A percentile compares a stretch with the other conserved stretches of the same genome.
phyloP scores from a whole-genome alignment of 2,797 vertebrate genomes.

The Chelonia mydas region DNA sequence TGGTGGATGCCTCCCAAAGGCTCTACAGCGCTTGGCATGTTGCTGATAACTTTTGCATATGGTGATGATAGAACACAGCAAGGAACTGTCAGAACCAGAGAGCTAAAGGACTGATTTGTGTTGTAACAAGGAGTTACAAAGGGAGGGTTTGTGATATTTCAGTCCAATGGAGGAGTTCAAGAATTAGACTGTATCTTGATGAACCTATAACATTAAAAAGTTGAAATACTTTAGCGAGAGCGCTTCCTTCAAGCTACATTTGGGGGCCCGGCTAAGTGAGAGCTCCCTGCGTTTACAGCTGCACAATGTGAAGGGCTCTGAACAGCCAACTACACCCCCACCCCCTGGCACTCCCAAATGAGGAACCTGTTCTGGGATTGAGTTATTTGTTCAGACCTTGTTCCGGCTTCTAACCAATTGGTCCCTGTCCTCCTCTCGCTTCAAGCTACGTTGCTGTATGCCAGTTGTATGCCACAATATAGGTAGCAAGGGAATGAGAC shows the following conservation, averaged over 20 bases:
- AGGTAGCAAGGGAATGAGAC: background rate
- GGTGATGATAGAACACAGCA: background rate
- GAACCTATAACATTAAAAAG: rapidly evolving
- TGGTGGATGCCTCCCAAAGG: constrained; percentile 15
- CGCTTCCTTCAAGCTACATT: background rate
- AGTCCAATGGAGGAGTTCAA: constrained; percentile 27
- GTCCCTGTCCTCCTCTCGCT: background rate
- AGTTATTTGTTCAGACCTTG: background rate
- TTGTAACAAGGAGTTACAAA: background rate
- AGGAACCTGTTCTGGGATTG: background rate
- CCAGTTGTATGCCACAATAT: background rate
- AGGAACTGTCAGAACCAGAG: background rate
- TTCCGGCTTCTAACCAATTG: background rate
- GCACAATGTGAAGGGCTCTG: background rate
- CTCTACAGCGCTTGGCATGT: background rate
- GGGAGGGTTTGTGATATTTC: background rate
- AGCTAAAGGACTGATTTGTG: background rate
- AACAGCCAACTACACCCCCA: background rate
- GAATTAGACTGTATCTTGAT: background rate
- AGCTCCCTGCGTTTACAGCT: background rate
- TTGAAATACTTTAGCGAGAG: background rate
- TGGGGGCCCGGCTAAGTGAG: background rate
- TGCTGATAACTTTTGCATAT: background rate
- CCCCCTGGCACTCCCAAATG: background rate
- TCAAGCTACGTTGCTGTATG: background rate